phyloP scores from a whole-genome alignment of 2,888 invertebrate genomes.

The Stegana nigrithorax region DNA sequence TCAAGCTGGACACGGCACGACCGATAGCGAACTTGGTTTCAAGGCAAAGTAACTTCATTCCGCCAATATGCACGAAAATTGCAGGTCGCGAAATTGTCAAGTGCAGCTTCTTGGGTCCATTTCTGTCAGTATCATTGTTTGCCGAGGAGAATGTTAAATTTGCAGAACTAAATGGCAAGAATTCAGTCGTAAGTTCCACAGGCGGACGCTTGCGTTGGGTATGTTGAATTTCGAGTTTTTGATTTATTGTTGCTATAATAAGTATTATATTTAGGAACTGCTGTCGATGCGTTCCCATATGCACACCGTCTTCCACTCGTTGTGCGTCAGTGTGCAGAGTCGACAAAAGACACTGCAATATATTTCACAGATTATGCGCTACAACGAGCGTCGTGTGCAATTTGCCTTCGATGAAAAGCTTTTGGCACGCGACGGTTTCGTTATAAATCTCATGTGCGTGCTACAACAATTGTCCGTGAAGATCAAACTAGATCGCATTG shows the following conservation, averaged over 20 bases:
- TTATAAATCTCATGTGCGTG: conserved; percentile 92
- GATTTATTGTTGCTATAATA: background rate
- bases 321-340: conserved; percentile 84
- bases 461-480: conserved; percentile 91
- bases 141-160: conserved; percentile 92
- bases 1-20: conserved; percentile 78
- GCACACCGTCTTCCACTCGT: conserved; percentile 84
- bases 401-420: conserved; percentile 89
- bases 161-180: conserved; percentile 77
- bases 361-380: conserved; percentile 79
- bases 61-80: conserved; percentile 79
- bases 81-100: conserved; percentile 88
- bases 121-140: conserved; percentile 90
- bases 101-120: conserved; percentile 90
- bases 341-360: conserved; percentile 84
- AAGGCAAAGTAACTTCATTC: conserved; percentile 79
- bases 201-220: conserved; percentile 64
- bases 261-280: conserved; percentile 73
- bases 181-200: conserved; percentile 52
- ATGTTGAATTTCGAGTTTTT: conserved; percentile 29
- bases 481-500: conserved; percentile 90
- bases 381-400: conserved; percentile 90
- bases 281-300: conserved; percentile 82
- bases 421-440: conserved; percentile 93
- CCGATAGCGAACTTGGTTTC: conserved; percentile 81